Evolutionary conservation across 2,888 invertebrate species (phyloP).

Genomic region (Dynastes hyllus): DNA sequence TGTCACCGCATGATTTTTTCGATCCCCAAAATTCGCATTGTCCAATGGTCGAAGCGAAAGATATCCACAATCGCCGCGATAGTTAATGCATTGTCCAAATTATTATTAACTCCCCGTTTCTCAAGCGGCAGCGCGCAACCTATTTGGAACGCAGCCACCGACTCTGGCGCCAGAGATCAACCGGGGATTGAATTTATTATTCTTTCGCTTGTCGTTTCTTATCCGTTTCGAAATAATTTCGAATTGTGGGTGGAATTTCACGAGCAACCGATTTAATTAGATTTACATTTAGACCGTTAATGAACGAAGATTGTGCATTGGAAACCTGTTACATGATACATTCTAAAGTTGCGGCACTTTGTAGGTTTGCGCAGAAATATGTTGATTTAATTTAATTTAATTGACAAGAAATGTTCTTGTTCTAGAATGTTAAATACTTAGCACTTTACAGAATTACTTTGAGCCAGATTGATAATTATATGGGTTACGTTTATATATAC

Average conservation of each 20-base stretch:
- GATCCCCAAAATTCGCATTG: neutral
- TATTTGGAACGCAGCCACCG: conserved; percentile 43
- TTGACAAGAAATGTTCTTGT: too few species aligned
- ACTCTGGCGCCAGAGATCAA: conserved; percentile 40
- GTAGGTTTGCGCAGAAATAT: too few species aligned
- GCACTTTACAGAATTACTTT: too few species aligned
- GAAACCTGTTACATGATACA: too few species aligned
- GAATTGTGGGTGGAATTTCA: conserved; percentile 29
- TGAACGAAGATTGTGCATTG: neutral
- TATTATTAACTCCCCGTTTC: conserved; percentile 43
- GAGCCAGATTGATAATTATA: too few species aligned
- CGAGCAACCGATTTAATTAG: conserved; percentile 12
- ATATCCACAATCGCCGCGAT: neutral
- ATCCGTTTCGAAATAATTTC: conserved; percentile 33
- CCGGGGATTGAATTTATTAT: conserved; percentile 26
- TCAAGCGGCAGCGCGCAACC: conserved; percentile 20
- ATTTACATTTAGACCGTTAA: conserved; percentile 8
- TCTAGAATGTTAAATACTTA: too few species aligned
- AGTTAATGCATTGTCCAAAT: conserved; percentile 40
- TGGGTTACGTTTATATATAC: too few species aligned
- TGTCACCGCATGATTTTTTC: neutral
- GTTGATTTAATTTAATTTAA: too few species aligned
- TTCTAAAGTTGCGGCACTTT: too few species aligned
- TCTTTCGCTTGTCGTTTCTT: conserved; percentile 17
- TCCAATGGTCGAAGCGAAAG: neutral